Evolutionary conservation across 2,113 vertebrate species (phyloP), one percentile per base, ranked within the genome.

Genomic region (Pedionomus torquatus): DNA sequence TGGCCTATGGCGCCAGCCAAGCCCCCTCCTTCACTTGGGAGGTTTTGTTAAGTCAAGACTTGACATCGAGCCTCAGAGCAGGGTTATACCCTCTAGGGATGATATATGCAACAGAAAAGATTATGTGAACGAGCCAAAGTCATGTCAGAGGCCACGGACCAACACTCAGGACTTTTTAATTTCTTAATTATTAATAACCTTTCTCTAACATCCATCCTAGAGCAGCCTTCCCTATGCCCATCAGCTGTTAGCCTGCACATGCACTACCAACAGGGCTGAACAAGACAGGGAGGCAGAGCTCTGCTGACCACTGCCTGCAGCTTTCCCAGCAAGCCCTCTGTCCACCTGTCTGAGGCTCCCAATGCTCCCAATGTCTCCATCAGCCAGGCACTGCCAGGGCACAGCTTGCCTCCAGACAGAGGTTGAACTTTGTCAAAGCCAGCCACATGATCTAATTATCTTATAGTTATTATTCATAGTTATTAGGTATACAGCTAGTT

Each of bases 291-390:
- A 70, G 24, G 55, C 49, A 88, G 41, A 0, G 5, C 37, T 26
- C 43, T 35, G 57, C 83, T 17, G 46, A 24, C 46, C 31, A 12
- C 9, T 21, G 20, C 37, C 78, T 11, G 18, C 2, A 5, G 30
- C 55, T n/a, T 30, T 25, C 75, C 55, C 30, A 49, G 55, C 61
- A 58, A 49, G 18, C 15, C 33, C 49, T 7, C 5, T 16, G 49
- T n/a, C 55, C 25, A 7, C 48, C 8, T 4, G 0, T 2, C 17
- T 4, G 18, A 20, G 60, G 11, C 57, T 51, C 33, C 25, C 0
- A 0, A 15, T 4, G 14, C 0, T 0, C 63, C n/a, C n/a, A n/a
- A n/a, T n/a, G n/a, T 54, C 51, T 52, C 52, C 3, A 0, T 9
- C 54, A 83, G 54, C 37, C 68, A 43, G 46, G n/a, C 48, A 51